phyloP scores from a whole-genome alignment of 2,888 invertebrate species.

The Bugulina stolonifera region DNA sequence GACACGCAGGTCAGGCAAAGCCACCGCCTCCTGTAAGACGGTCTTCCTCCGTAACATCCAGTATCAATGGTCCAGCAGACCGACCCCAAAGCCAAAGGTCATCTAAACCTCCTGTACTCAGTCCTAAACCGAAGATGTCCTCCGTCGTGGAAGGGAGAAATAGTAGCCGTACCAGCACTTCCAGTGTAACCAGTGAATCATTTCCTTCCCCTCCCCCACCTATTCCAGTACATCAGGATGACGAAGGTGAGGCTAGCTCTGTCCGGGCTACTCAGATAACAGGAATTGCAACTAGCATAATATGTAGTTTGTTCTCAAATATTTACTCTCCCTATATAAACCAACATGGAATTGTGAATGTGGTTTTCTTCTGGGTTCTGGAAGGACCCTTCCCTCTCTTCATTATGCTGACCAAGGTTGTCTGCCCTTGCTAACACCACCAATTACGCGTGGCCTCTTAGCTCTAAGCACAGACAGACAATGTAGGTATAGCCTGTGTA shows the following conservation, averaged over 20 bases:
- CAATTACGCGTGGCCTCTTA: too few species aligned
- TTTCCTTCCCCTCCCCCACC: neutral
- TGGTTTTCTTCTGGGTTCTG: too few species aligned
- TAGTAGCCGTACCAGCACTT: neutral
- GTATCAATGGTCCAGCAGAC: neutral
- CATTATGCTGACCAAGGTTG: too few species aligned
- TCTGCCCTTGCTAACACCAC: too few species aligned
- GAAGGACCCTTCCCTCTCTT: too few species aligned
- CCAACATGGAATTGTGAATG: too few species aligned
- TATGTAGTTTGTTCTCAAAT: too few species aligned
- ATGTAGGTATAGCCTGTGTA: too few species aligned
- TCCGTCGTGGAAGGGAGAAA: neutral
- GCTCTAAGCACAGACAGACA: too few species aligned
- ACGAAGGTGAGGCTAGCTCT: slow-evolving; percentile 3
- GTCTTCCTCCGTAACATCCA: slow-evolving; percentile 41
- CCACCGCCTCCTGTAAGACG: slow-evolving; percentile 48
- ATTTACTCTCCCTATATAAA: too few species aligned
- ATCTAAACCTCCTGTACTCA: slow-evolving; percentile 7
- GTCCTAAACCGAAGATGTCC: neutral
- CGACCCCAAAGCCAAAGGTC: neutral
- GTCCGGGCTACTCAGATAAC: too few species aligned
- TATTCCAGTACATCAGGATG: neutral
- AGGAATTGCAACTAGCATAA: too few species aligned
- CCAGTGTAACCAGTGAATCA: neutral
- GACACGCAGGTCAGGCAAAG: slow-evolving; percentile 38